A percentile compares a stretch with the other conserved stretches of the same genome.
phyloP scores from a whole-genome alignment of 2,888 invertebrate species.

The Carterocephalus palaemon region DNA sequence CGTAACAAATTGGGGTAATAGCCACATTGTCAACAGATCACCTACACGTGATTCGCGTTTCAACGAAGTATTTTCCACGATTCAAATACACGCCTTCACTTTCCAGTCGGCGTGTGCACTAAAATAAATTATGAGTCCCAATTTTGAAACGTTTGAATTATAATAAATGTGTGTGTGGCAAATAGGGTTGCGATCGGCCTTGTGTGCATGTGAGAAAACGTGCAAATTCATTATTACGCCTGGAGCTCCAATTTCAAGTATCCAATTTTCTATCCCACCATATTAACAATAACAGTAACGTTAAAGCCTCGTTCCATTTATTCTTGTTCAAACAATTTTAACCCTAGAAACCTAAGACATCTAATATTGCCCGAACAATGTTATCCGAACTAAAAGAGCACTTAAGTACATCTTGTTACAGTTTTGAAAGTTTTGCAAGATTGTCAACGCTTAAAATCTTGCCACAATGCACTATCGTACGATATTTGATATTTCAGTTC shows the following conservation, averaged over 20 bases:
- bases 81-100: constrained; percentile 15
- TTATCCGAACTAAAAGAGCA: constrained; percentile 28
- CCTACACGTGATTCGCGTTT: constrained; percentile 22
- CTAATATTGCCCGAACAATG: constrained; percentile 6
- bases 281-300: constrained; percentile 14
- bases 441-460: constrained; percentile 17
- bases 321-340: constrained; percentile 25
- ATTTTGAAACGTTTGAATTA: constrained; percentile 17
- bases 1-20: constrained; percentile 13
- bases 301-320: constrained; percentile 27
- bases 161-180: too few relatives aligned
- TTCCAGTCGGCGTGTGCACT: constrained; percentile 12
- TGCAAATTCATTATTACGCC: constrained; percentile 5
- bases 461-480: constrained; percentile 12
- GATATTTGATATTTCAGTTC: too few relatives aligned
- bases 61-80: constrained; percentile 13
- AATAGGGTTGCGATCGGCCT: too few relatives aligned
- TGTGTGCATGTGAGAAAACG: neutral
- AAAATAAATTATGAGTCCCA: constrained; percentile 29
- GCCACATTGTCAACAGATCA: constrained; percentile 22
- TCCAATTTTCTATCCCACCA: constrained; percentile 20
- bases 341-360: constrained; percentile 5
- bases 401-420: constrained; percentile 31
- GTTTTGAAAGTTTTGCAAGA: constrained; percentile 28
- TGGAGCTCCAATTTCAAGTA: constrained; percentile 11